These are phyloP conservation scores for Ageneiosus marmoratus DNA, from an alignment of 2,113 vertebrate species.

Conservation along the genomic window DNA sequence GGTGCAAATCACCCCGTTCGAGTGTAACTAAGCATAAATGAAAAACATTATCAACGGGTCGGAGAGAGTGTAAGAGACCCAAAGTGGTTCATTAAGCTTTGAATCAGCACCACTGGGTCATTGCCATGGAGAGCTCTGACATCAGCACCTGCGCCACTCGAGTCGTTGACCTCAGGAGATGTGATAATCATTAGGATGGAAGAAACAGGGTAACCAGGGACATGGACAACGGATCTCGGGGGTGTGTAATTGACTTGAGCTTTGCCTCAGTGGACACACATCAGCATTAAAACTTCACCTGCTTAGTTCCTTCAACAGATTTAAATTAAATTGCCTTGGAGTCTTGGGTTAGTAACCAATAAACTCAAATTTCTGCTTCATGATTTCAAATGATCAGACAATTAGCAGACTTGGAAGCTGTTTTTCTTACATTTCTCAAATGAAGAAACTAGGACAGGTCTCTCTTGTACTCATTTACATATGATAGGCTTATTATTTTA, in stretches of 20 bases:
- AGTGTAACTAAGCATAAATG: conserved; percentile 27
- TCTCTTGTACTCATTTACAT: not conserved
- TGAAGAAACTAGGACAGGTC: not conserved
- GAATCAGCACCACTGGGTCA: conserved; percentile 19
- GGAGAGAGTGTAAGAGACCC: conserved; percentile 1
- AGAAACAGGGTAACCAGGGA: conserved; percentile 12
- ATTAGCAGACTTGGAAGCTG: not conserved
- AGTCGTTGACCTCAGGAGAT: conserved; percentile 16
- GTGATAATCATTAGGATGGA: conserved; percentile 31
- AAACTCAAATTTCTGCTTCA: conserved; percentile 1
- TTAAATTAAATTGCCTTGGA: not conserved
- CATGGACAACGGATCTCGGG: not conserved
- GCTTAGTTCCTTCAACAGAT: not conserved
- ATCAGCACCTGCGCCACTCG: conserved; percentile 19
- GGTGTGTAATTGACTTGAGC: conserved; percentile 26
- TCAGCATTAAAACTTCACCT: not conserved
- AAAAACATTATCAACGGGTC: conserved; percentile 13
- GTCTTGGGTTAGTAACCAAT: conserved; percentile 3
- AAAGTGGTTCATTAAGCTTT: conserved; percentile 41
- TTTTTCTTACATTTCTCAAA: not conserved
- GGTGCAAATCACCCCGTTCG: conserved; percentile 5
- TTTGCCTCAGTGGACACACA: not conserved
- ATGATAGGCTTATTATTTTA: not conserved
- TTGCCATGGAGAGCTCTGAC: conserved; percentile 28
- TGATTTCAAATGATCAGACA: not conserved